Conservation (phyloP, 2,113 vertebrate genomes). For the Chloroceryle aenea region DNA sequence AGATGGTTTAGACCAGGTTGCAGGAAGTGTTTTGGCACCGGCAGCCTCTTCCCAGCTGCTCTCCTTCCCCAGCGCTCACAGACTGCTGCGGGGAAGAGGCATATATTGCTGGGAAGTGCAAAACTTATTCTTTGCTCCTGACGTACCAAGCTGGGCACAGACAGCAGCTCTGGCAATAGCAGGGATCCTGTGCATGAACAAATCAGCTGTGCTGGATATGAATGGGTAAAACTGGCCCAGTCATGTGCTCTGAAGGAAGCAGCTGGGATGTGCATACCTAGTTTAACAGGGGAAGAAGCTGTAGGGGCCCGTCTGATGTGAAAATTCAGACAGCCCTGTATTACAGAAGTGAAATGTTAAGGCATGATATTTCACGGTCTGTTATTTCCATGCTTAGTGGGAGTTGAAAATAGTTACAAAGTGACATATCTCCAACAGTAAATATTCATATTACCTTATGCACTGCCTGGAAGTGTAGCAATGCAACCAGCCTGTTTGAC, state of each 20-base stretch:
- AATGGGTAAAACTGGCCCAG: not conserved
- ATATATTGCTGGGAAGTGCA: not conserved
- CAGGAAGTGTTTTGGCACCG: not conserved
- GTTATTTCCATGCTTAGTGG: not conserved
- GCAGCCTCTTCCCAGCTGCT: not conserved
- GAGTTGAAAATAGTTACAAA: slow-evolving; percentile 49
- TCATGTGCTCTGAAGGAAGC: not conserved
- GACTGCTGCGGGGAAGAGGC: not conserved
- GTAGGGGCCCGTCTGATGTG: not conserved
- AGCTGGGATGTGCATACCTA: not conserved
- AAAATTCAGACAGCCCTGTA: not conserved
- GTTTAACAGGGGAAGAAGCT: not conserved
- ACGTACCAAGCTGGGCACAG: not conserved
- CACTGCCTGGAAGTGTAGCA: not conserved
- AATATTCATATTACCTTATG: slow-evolving; percentile 25
- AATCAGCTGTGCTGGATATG: not conserved
- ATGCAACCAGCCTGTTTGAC: slow-evolving; percentile 5
- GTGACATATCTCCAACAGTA: slow-evolving; percentile 6
- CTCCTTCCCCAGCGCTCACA: not conserved
- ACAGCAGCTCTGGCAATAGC: not conserved
- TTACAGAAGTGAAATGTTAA: slow-evolving; percentile 20
- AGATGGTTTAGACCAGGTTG: not conserved
- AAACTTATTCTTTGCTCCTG: not conserved
- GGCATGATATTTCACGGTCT: not conserved
- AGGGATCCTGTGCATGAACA: not conserved